Evolutionary conservation across 2,888 invertebrate genomes (phyloP), one percentile per base, ranked within the genome.

Genomic region (Diplazon laetatorius): DNA sequence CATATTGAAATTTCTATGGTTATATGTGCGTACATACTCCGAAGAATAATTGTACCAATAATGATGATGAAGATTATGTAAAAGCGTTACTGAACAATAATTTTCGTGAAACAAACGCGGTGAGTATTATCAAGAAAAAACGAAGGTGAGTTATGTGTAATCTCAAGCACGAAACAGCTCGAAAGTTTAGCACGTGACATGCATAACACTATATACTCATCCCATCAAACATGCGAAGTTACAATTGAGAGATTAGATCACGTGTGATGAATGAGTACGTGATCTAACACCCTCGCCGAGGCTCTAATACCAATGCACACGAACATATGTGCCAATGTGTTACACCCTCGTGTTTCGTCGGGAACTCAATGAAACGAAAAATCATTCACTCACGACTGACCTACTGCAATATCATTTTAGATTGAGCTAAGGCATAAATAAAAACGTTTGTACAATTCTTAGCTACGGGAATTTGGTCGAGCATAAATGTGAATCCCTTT

Each of bases 191-290:
- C 78, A 78, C 78, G 78, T 78, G 78, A 78, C 78, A 74, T 52
- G 46, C 70, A 59, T 74, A 73, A 69, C 63, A 70, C 70, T 66
- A 74, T 78, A 74, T 78, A n/a, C n/a, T 70, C 60, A 70, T 74
- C 59, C 50, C 60, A 74, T 75, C 65, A 60, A 46, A 70, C 78
- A 66, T 66, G 74, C 70, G 20, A 52, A 70, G 78, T 55, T 78
- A 71, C 78, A 78, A 78, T 78, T 78, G 78, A 74, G 70, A 65
- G 78, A 75, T 78, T 78, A 74, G 78, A 74, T 74, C 78, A 74
- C 66, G 65, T 60, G 14, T 60, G 65, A 71, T 62, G 70, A 60
- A 70, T 55, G 55, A 71, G 70, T 74, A 70, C 74, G 74, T 55
- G 74, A 70, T 71, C 74, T 39, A 74, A 52, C 74, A 70, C 74